Percentiles rank a stretch among this genome's conserved stretches.
These are phyloP conservation scores for Thalpophila matura DNA, from an alignment of 2,888 invertebrate genomes.

Conservation along the genomic window DNA sequence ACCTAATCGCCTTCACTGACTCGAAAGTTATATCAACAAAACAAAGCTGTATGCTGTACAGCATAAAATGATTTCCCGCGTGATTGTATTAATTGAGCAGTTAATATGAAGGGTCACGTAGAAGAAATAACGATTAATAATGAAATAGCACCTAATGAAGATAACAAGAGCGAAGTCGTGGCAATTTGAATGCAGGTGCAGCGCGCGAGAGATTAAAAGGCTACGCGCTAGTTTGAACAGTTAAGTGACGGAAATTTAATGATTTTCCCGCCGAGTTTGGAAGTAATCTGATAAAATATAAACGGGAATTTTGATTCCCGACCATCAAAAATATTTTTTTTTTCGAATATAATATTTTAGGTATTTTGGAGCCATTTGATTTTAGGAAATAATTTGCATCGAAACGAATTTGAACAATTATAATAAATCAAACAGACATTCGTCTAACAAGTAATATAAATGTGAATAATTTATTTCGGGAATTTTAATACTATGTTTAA, in stretches of 20 bases:
- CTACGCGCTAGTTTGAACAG: conserved; percentile 5
- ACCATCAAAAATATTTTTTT: background rate
- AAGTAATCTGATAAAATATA: background rate
- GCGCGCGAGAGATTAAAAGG: conserved; percentile 33
- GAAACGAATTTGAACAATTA: conserved; percentile 7
- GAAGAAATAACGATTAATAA: conserved; percentile 40
- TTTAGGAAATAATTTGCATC: background rate
- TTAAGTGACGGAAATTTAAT: conserved; percentile 18
- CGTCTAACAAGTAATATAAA: conserved; percentile 11
- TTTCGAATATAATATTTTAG: too few species aligned
- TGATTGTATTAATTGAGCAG: conserved; percentile 38
- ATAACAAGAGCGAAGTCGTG: conserved; percentile 29
- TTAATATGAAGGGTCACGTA: conserved; percentile 38
- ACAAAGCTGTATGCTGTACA: too few species aligned
- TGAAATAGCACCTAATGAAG: conserved; percentile 50
- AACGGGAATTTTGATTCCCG: background rate
- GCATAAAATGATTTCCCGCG: conserved; percentile 21
- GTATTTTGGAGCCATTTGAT: background rate
- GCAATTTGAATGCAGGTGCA: conserved; percentile 53
- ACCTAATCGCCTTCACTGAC: too few species aligned
- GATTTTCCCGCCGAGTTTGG: background rate
- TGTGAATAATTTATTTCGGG: conserved; percentile 30
- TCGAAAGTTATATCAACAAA: conserved; percentile 8
- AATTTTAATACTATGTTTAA: conserved; percentile 37
- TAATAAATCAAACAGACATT: conserved; percentile 2